These are phyloP conservation scores for Tarsius wallacei DNA, from an alignment of 2,797 vertebrate species.

Conservation along the genomic window DNA sequence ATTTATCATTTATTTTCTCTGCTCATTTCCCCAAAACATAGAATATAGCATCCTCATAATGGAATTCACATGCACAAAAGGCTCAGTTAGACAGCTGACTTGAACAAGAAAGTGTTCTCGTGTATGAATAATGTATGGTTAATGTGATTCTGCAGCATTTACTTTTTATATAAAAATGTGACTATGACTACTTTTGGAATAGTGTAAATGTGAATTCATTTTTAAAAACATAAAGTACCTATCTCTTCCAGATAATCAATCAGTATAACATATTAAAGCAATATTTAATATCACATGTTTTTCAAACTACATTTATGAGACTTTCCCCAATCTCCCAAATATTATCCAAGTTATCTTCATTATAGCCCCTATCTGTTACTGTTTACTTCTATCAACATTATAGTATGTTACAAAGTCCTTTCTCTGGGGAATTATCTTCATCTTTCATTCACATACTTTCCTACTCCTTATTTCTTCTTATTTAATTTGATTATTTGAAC, in stretches of 20 bases:
- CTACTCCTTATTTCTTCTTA: neutral
- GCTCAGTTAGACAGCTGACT: conserved; percentile 35
- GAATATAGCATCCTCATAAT: conserved; percentile 48
- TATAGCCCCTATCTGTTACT: neutral
- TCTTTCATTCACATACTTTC: neutral
- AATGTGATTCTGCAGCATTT: conserved; percentile 65
- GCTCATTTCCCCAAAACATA: conserved; percentile 55
- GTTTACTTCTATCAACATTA: neutral
- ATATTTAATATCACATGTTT: conserved; percentile 14
- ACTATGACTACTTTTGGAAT: conserved; percentile 46
- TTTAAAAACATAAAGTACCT: conserved; percentile 58
- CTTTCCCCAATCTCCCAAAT: neutral
- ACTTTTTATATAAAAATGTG: conserved; percentile 70
- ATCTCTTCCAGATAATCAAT: conserved; percentile 52
- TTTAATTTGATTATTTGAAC: neutral
- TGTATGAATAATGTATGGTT: conserved; percentile 76
- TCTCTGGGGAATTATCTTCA: neutral
- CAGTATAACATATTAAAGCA: conserved; percentile 38
- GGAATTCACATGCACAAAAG: conserved; percentile 48
- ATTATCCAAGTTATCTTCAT: neutral
- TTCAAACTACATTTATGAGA: conserved; percentile 9
- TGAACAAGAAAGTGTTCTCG: conserved; percentile 73
- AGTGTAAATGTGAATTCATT: conserved; percentile 58
- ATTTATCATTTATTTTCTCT: neutral
- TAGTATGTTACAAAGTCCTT: neutral